These are phyloP conservation scores for Wiebesia pumilae DNA, from an alignment of 1,140 invertebrate genomes.

Conservation along the genomic window DNA sequence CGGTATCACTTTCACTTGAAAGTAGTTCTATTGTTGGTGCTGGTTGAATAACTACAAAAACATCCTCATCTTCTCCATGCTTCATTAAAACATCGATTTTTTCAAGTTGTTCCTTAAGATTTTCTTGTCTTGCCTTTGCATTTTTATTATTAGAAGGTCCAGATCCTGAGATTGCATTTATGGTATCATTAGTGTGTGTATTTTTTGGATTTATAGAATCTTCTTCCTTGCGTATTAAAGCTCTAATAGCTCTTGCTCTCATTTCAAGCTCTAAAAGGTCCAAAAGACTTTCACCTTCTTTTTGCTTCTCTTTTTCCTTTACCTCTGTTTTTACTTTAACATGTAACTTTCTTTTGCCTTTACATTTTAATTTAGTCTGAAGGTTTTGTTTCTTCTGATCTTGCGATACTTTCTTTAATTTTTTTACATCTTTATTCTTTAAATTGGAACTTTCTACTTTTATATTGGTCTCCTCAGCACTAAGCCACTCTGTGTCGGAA, in stretches of 20 bases:
- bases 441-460: constrained; percentile 59
- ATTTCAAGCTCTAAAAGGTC: constrained; percentile 77
- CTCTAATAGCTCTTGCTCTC: constrained; percentile 76
- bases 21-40: constrained; percentile 71
- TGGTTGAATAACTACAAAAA: constrained; percentile 70
- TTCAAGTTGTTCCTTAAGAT: constrained; percentile 61
- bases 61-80: constrained; percentile 70
- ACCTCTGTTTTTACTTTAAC: constrained; percentile 57
- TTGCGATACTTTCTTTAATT: constrained; percentile 53
- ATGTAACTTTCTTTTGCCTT: constrained; percentile 47
- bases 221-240: constrained; percentile 74
- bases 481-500: constrained; percentile 72
- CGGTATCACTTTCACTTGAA: constrained; percentile 69
- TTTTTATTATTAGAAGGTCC: constrained; percentile 52
- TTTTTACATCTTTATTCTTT: constrained; percentile 56
- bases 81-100: constrained; percentile 62
- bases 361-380: constrained; percentile 57
- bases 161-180: constrained; percentile 25
- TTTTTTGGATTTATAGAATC: constrained; percentile 54
- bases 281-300: constrained; percentile 75
- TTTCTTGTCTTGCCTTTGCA: constrained; percentile 54
- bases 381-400: constrained; percentile 59
- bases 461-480: constrained; percentile 60
- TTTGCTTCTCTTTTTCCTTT: constrained; percentile 62
- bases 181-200: constrained; percentile 22